Evolutionary conservation across 2,888 invertebrate genomes (phyloP).

Genomic region (Lithophane leautieri): DNA sequence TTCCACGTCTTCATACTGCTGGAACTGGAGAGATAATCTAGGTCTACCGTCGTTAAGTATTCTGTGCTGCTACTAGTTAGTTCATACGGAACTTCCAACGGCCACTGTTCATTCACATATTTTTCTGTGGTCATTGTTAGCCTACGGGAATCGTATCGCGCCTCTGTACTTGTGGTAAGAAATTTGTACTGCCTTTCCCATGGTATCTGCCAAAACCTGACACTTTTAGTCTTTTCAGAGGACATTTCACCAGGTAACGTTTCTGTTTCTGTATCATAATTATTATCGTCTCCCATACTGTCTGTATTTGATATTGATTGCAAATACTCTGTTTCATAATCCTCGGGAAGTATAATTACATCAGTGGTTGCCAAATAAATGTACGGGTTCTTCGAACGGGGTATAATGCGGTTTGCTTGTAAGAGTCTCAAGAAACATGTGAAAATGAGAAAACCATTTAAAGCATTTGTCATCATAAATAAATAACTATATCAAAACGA

Average conservation of each 20-base stretch:
- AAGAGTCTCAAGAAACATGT: constrained; percentile 9
- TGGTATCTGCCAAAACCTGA: neutral
- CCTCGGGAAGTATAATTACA: constrained; percentile 65
- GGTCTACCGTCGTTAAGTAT: constrained; percentile 3
- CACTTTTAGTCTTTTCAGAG: neutral
- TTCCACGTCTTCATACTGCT: constrained; percentile 50
- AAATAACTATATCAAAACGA: neutral
- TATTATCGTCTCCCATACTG: neutral
- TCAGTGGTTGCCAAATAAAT: constrained; percentile 57
- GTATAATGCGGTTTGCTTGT: constrained; percentile 31
- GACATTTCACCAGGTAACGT: neutral
- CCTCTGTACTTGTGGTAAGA: neutral
- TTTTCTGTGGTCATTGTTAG: neutral
- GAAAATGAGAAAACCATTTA: constrained; percentile 19
- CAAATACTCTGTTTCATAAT: constrained; percentile 61
- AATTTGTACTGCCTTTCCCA: neutral
- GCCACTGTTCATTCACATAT: constrained; percentile 36
- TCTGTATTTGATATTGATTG: constrained; percentile 17
- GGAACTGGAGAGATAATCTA: neutral
- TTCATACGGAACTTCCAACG: constrained; percentile 4
- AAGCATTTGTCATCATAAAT: constrained; percentile 36
- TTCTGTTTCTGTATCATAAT: neutral
- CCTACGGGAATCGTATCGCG: neutral
- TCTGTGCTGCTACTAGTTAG: constrained; percentile 36
- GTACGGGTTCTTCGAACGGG: constrained; percentile 65